Conservation (phyloP, 2,888 invertebrate genomes). For the Amphipyra tragopoginis region DNA sequence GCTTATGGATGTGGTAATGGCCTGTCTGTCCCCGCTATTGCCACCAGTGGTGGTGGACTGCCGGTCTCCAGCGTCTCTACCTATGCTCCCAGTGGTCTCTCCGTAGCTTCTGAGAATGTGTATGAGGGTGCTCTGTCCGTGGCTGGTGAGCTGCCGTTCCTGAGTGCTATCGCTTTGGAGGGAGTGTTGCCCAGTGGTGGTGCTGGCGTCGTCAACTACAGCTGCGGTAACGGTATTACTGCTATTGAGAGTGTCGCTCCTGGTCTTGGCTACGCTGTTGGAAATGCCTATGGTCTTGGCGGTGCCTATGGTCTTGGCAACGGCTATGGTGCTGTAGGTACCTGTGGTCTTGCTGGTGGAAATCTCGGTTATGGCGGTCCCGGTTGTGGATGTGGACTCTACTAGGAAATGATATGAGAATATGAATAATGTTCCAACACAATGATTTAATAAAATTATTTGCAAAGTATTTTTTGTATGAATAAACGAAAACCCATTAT, state of each 20-base stretch:
- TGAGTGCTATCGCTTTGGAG: slow-evolving; percentile 66
- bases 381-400: slow-evolving; percentile 27
- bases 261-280: slow-evolving; percentile 53
- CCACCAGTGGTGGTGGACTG: slow-evolving; percentile 62
- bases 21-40: slow-evolving; percentile 37
- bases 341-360: neutral
- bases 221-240: slow-evolving; percentile 65
- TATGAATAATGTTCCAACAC: neutral
- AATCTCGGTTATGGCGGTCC: slow-evolving; percentile 8
- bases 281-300: neutral
- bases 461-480: slow-evolving; percentile 3
- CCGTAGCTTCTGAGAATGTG: slow-evolving; percentile 67
- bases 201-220: slow-evolving; percentile 62
- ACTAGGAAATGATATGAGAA: slow-evolving; percentile 5
- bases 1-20: slow-evolving; percentile 5
- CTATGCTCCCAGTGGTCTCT: slow-evolving; percentile 64
- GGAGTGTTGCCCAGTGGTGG: slow-evolving; percentile 66
- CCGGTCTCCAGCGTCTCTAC: slow-evolving; percentile 62
- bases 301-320: neutral
- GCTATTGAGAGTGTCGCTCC: no score
- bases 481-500: no score
- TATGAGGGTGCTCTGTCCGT: slow-evolving; percentile 67
- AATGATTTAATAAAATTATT: neutral
- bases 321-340: neutral
- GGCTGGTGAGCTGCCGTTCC: slow-evolving; percentile 67